These are phyloP conservation scores for Tubulanus polymorphus DNA, from an alignment of 2,888 invertebrate species.

Conservation along the genomic window DNA sequence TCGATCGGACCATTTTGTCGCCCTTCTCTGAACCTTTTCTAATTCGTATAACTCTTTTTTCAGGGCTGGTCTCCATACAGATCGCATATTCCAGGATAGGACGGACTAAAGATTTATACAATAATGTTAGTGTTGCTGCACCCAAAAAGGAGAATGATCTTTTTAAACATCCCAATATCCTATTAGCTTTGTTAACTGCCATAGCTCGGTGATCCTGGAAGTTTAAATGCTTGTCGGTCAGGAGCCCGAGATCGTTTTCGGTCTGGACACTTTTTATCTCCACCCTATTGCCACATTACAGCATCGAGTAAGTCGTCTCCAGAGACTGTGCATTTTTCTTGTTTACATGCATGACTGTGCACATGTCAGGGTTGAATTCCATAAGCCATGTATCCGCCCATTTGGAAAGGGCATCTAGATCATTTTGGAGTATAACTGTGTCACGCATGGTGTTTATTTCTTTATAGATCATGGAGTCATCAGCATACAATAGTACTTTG, in stretches of 20 bases:
- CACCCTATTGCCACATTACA: not conserved
- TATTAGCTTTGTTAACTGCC: conserved; percentile 5
- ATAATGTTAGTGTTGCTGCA: not conserved
- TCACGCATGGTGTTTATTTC: not conserved
- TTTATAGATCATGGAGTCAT: conserved; percentile 14
- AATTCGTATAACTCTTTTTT: not conserved
- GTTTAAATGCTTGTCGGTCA: conserved; percentile 6
- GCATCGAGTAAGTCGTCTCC: not conserved
- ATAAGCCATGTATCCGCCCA: conserved; percentile 13
- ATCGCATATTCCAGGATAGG: not conserved
- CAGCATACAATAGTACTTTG: conserved; percentile 8
- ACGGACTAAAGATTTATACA: not conserved
- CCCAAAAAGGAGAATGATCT: not conserved
- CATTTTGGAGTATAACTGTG: conserved; percentile 1
- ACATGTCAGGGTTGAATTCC: conserved; percentile 5
- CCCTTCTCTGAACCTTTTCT: not conserved
- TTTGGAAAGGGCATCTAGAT: conserved; percentile 7
- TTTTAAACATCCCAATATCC: conserved; percentile 4
- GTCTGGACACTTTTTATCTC: not conserved
- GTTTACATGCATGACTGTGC: not conserved
- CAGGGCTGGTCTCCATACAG: not conserved
- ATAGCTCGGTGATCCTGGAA: not conserved
- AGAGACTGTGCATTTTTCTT: not conserved
- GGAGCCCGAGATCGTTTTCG: not conserved
- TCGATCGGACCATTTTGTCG: not conserved